A percentile compares a stretch with the other conserved stretches of the same genome.
These are phyloP conservation scores for Prunella strophiata DNA, from an alignment of 2,797 vertebrate species.

Conservation along the genomic window DNA sequence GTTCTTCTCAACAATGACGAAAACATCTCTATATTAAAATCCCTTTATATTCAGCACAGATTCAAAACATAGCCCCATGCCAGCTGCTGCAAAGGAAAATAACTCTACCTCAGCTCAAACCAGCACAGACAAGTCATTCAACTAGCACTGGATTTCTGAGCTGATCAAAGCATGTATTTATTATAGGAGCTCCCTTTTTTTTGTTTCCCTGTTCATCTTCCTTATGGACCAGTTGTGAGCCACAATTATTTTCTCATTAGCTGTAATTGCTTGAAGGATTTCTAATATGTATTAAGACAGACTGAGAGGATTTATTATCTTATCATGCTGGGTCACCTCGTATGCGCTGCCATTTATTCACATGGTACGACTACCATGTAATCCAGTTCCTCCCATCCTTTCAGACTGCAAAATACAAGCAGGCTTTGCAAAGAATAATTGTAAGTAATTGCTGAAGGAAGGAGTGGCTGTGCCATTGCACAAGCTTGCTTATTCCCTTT, in stretches of 20 bases:
- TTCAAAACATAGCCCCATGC: neutral
- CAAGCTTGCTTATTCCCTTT: neutral
- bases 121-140: neutral
- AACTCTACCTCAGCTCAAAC: neutral
- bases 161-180: neutral
- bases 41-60: neutral
- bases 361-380: neutral
- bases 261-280: neutral
- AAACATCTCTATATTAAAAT: neutral
- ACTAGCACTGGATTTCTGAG: neutral
- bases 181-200: neutral
- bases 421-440: neutral
- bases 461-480: neutral
- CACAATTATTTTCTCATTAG: constrained; percentile 1
- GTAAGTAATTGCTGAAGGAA: neutral
- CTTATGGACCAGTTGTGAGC: neutral
- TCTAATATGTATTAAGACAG: neutral
- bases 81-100: neutral
- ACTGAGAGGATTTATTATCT: neutral
- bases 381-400: neutral
- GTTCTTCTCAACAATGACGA: neutral
- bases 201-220: neutral
- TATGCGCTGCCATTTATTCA: neutral
- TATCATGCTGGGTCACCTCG: neutral
- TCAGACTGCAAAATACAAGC: neutral